These are phyloP conservation scores for Panagrolaimus sp. DNA, from an alignment of 1,140 invertebrate genomes.

Conservation along the genomic window DNA sequence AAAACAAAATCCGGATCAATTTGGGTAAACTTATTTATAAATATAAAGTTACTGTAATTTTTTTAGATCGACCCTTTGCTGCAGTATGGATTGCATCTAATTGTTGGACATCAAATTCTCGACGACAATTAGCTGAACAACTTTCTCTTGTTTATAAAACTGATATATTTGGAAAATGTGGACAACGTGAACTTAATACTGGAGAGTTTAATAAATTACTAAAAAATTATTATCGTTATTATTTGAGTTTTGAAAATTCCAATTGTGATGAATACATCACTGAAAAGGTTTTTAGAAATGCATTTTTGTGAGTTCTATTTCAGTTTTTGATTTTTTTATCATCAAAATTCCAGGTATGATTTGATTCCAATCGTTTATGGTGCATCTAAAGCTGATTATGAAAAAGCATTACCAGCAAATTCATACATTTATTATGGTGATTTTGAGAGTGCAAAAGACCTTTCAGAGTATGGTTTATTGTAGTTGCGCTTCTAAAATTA, in stretches of 20 bases:
- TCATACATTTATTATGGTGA: conserved; percentile 27
- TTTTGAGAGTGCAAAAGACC: conserved; percentile 11
- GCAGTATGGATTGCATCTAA: conserved; percentile 21
- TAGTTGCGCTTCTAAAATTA: too few relatives aligned
- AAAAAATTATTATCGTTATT: conserved; percentile 40
- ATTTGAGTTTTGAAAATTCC: conserved; percentile 59
- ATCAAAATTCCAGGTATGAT: background rate
- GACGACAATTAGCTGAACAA: conserved; percentile 6
- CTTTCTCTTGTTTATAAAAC: background rate
- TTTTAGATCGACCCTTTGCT: conserved; percentile 5
- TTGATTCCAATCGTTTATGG: conserved; percentile 27
- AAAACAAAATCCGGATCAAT: background rate
- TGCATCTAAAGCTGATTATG: conserved; percentile 12
- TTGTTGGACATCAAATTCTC: conserved; percentile 18
- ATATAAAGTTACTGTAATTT: background rate
- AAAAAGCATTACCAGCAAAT: conserved; percentile 25
- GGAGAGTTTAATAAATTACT: background rate
- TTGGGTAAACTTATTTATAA: background rate
- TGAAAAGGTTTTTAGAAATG: conserved; percentile 61
- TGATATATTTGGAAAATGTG: conserved; percentile 20
- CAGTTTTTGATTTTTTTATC: background rate
- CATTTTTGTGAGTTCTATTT: conserved; percentile 13
- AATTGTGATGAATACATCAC: conserved; percentile 62
- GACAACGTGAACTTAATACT: background rate
- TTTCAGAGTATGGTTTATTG: conserved; percentile 20